Base-by-base conservation (phyloP, 53 echinoderm and acorn worm species). In the Paracentrotus lividus region DNA sequence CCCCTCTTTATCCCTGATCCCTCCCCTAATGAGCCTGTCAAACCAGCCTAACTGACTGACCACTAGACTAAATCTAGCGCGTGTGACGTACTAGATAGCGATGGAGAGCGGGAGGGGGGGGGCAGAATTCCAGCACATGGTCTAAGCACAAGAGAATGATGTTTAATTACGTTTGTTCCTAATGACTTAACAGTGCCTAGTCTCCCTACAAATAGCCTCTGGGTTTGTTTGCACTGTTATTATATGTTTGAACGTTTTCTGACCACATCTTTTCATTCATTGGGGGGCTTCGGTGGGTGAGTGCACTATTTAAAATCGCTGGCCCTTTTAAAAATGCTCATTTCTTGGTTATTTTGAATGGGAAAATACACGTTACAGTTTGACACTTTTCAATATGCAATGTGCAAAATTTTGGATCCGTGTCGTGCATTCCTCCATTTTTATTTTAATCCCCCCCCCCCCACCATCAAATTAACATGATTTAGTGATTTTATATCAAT, bases 91-190 rank as follows among this genome's bases (percentile, higher is more conserved):
- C 47, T 18, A 90, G 53, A 72, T 12, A 18, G 67, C 10, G 26
- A 66, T n/a, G n/a, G n/a, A n/a, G n/a, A n/a, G n/a, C n/a, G n/a
- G n/a, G n/a, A n/a, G n/a, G n/a, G n/a, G n/a, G n/a, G n/a, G n/a
- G n/a, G n/a, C n/a, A n/a, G 33, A 45, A 90, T 42, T 42, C 52
- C 29, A 15, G 18, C 18, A 34, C 75, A 69, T 90, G 65, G 49
- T 49, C 38, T 16, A 29, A 45, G 20, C 15, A 90, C 90, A 90
- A 90, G 90, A 15, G 90, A n/a, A n/a, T n/a, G n/a, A 52, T 49
- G 43, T 90, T 90, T 90, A 90, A 90, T 90, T 90, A 90, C 90
- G 33, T 69, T 72, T 90, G 69, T 90, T 67, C 68, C 49, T 68
- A 90, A 69, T 90, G 90, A 90, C 90, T 68, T 42, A 18, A 29